Evolutionary conservation across 1,140 invertebrate genomes (phyloP).

Genomic region (Ericerus pela): DNA sequence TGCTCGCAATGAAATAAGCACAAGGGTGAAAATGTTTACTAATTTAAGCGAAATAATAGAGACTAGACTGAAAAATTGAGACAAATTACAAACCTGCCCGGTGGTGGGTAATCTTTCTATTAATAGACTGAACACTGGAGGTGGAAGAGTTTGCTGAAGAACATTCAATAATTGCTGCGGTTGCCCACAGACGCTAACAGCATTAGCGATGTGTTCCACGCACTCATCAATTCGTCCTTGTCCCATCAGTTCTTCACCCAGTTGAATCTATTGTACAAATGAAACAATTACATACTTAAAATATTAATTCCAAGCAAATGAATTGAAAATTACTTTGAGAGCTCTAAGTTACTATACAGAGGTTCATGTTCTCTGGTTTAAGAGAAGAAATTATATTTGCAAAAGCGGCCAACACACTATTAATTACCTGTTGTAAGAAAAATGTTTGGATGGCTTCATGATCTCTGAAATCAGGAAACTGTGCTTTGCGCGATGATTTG

Average conservation of each 20-base stretch:
- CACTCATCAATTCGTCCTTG: slow-evolving; percentile 74
- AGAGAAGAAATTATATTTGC: too few relatives aligned
- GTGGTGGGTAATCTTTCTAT: slow-evolving; percentile 57
- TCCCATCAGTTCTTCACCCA: slow-evolving; percentile 78
- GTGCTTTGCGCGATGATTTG: slow-evolving; percentile 27
- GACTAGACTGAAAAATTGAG: too few relatives aligned
- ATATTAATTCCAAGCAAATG: background rate
- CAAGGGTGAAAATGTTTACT: too few relatives aligned
- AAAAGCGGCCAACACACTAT: too few relatives aligned
- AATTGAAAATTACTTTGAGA: background rate
- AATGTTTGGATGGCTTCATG: slow-evolving; percentile 69
- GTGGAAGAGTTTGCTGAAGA: slow-evolving; percentile 84
- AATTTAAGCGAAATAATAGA: too few relatives aligned
- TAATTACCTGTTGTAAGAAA: slow-evolving; percentile 25
- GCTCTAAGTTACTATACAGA: too few relatives aligned
- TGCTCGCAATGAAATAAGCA: too few relatives aligned
- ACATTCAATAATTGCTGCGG: slow-evolving; percentile 80
- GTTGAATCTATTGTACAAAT: slow-evolving; percentile 43
- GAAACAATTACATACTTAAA: background rate
- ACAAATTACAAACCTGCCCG: background rate
- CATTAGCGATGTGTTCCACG: slow-evolving; percentile 86
- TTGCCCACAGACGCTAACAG: slow-evolving; percentile 89
- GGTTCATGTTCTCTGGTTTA: too few relatives aligned
- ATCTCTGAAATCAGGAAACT: slow-evolving; percentile 71
- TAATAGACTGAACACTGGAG: slow-evolving; percentile 75